Evolutionary conservation across 2,113 vertebrate genomes (phyloP).

Genomic region (Oncorhynchus gorbuscha): DNA sequence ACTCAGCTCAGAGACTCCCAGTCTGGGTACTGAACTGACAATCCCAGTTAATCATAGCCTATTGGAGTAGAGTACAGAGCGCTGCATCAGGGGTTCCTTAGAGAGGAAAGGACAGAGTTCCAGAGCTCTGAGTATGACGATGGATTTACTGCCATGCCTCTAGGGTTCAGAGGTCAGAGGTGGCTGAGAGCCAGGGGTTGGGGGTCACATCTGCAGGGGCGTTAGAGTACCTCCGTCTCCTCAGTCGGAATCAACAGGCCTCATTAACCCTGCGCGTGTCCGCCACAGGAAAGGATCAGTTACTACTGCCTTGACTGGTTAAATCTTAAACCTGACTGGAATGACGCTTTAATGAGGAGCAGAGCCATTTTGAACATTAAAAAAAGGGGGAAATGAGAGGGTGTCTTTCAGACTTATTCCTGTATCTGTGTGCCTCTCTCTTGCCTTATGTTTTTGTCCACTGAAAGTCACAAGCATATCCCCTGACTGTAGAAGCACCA

Average conservation of each 20-base stretch:
- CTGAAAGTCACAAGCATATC: too few species aligned
- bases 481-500: too few species aligned
- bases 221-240: slow-evolving; percentile 15
- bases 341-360: slow-evolving; percentile 48
- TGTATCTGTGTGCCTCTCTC: too few species aligned
- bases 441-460: too few species aligned
- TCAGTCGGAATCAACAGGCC: slow-evolving; percentile 51
- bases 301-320: slow-evolving; percentile 19
- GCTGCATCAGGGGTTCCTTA: slow-evolving; percentile 30
- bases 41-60: neutral
- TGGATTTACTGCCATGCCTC: too few species aligned
- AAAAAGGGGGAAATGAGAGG: neutral
- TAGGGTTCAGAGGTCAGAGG: slow-evolving; percentile 42
- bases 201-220: slow-evolving; percentile 52
- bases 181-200: slow-evolving; percentile 52
- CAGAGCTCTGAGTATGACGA: too few species aligned
- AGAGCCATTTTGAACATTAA: slow-evolving; percentile 16
- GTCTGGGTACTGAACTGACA: slow-evolving; percentile 2
- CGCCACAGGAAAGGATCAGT: slow-evolving; percentile 59
- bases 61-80: neutral
- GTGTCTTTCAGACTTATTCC: neutral
- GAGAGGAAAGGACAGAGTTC: slow-evolving; percentile 14
- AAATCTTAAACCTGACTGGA: neutral
- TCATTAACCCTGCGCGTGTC: slow-evolving; percentile 61
- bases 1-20: slow-evolving; percentile 13